Percentiles rank a stretch among this genome's conserved stretches.
Conservation (phyloP, 1,140 invertebrate genomes). For the Hylyphantes graminicola region DNA sequence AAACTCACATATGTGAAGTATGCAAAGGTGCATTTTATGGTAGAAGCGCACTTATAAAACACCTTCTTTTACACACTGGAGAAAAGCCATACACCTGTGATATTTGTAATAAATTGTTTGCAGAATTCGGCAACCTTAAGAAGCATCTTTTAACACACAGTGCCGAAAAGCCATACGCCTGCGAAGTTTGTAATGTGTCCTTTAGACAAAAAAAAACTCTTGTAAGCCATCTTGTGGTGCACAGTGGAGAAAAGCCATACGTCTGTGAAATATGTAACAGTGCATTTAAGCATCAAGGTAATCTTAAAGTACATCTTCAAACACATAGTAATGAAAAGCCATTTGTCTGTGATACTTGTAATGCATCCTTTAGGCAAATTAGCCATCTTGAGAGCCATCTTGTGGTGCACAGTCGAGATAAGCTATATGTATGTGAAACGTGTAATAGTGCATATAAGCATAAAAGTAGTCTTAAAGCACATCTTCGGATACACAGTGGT, state of each 20-base stretch:
- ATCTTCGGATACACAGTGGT: background rate
- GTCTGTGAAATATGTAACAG: background rate
- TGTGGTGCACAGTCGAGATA: background rate
- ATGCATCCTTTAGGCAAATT: background rate
- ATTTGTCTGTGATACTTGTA: background rate
- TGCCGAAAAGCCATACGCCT: background rate
- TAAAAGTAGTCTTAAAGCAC: background rate
- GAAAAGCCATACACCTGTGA: background rate
- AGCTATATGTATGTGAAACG: background rate
- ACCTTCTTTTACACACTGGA: background rate
- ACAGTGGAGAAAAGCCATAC: background rate
- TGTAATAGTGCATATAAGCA: background rate
- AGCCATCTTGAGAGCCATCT: background rate
- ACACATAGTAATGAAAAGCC: constrained; percentile 4
- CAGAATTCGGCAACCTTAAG: background rate
- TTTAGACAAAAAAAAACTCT: background rate
- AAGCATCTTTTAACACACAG: background rate
- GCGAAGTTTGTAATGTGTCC: background rate
- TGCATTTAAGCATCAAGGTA: background rate
- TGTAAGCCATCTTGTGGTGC: background rate
- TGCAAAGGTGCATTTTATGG: background rate
- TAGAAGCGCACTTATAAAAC: background rate
- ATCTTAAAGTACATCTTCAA: background rate
- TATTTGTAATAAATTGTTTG: background rate
- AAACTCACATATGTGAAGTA: background rate